Evolutionary conservation across 2,797 vertebrate genomes (phyloP).

Genomic region (Distichodus sexfasciatus): DNA sequence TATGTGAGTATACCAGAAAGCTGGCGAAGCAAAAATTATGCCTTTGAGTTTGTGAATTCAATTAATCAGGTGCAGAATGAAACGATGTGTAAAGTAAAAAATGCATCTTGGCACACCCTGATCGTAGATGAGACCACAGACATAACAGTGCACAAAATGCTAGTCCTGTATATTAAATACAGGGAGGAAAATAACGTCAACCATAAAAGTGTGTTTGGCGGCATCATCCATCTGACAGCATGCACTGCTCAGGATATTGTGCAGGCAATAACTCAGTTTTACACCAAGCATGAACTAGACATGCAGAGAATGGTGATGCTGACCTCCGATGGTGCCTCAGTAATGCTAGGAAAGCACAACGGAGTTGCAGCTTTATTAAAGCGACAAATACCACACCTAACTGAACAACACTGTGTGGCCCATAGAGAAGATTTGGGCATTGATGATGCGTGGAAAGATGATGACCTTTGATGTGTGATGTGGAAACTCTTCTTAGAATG

Average conservation of each 20-base stretch:
- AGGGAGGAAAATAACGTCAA: conserved; percentile 42
- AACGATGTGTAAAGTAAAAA: conserved; percentile 7
- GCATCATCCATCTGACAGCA: too few species aligned
- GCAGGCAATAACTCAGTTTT: conserved; percentile 41
- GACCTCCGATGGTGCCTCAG: too few species aligned
- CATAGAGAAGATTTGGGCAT: conserved; percentile 50
- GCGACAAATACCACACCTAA: too few species aligned
- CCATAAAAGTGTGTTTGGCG: conserved; percentile 38
- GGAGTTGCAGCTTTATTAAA: too few species aligned
- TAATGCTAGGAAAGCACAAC: too few species aligned
- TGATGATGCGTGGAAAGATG: conserved; percentile 51
- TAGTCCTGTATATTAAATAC: conserved; percentile 49
- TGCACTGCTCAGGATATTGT: conserved; percentile 48
- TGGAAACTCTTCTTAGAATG: too few species aligned
- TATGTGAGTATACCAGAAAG: too few species aligned
- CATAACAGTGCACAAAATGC: conserved; percentile 28
- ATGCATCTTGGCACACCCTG: background rate
- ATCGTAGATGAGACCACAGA: conserved; percentile 16
- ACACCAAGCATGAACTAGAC: too few species aligned
- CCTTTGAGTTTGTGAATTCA: too few species aligned
- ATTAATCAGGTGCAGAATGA: background rate
- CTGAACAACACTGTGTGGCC: conserved; percentile 50
- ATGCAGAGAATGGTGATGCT: too few species aligned
- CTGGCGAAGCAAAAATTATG: too few species aligned
- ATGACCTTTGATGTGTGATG: conserved; percentile 46